A percentile compares a stretch with the other conserved stretches of the same genome.
Conservation (phyloP, 2,113 vertebrate species). For the Scartelaos histophorus region DNA sequence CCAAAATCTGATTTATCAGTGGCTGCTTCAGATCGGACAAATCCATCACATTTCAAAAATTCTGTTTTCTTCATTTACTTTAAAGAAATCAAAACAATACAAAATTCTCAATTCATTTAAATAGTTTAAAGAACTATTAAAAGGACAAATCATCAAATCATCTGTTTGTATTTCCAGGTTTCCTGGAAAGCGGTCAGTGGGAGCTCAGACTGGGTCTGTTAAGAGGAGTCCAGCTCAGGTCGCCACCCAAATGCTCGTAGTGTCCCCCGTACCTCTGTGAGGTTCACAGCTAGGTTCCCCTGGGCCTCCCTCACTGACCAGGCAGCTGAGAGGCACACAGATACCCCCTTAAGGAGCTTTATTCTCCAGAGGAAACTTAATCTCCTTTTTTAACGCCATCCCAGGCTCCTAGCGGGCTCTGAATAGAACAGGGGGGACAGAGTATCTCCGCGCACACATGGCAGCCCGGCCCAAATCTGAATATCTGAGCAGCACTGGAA, state of each 20-base stretch:
- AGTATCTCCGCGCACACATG: conserved; percentile 80
- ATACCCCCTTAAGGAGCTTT: conserved; percentile 84
- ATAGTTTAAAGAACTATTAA: background rate
- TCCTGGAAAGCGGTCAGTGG: background rate
- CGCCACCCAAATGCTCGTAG: conserved; percentile 22
- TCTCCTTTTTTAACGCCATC: conserved; percentile 80
- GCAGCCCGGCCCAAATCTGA: conserved; percentile 78
- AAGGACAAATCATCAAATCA: background rate
- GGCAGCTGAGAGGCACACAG: conserved; percentile 78
- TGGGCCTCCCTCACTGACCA: conserved; percentile 76
- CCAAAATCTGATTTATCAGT: conserved; percentile 35
- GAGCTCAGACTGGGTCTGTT: conserved; percentile 7
- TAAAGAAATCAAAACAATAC: conserved; percentile 26
- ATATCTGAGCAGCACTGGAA: conserved; percentile 73
- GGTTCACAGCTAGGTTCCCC: conserved; percentile 64
- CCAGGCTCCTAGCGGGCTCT: conserved; percentile 72
- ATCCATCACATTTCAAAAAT: background rate
- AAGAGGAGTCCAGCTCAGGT: conserved; percentile 47
- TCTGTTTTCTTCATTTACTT: conserved; percentile 8
- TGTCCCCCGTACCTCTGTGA: conserved; percentile 24
- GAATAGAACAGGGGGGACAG: conserved; percentile 71
- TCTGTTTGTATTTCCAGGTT: too few relatives aligned
- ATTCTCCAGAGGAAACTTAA: conserved; percentile 82
- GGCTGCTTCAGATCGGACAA: conserved; percentile 30
- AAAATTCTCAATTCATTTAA: background rate